Conservation (phyloP, 2,888 invertebrate genomes). For the Spicauda simplicius region DNA sequence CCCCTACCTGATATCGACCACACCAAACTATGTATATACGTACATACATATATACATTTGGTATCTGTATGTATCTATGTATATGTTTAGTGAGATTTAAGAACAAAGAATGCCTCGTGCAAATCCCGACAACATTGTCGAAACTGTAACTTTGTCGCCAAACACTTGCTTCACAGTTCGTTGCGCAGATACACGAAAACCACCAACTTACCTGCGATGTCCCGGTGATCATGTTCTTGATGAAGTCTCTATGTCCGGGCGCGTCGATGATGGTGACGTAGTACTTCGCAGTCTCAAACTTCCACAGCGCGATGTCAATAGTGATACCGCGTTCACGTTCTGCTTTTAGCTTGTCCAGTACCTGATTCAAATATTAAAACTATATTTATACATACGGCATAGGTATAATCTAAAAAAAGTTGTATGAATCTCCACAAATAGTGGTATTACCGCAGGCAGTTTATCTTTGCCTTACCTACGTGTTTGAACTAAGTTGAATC, state of each 20-base stretch:
- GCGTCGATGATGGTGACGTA: slow-evolving; percentile 99
- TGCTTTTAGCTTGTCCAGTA: slow-evolving; percentile 99
- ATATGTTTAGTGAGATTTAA: no score
- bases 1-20: no score
- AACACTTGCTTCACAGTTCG: not conserved
- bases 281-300: slow-evolving; percentile 98
- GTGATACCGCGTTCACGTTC: slow-evolving; percentile 99
- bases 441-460: not conserved
- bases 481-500: not conserved
- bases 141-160: not conserved
- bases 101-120: no score
- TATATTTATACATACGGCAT: no score
- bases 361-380: slow-evolving; percentile 58
- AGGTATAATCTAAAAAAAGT: no score
- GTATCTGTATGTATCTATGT: no score
- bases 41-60: no score
- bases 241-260: slow-evolving; percentile 99
- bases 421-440: no score
- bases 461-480: not conserved
- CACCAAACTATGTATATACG: no score
- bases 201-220: slow-evolving; percentile 85
- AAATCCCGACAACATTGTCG: no score
- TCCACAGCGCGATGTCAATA: slow-evolving; percentile 99
- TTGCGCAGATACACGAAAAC: not conserved
- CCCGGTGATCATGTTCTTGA: slow-evolving; percentile 99